Evolutionary conservation across 2,888 invertebrate species (phyloP), one percentile per base, ranked within the genome.

Genomic region (Mycalesis mineus): DNA sequence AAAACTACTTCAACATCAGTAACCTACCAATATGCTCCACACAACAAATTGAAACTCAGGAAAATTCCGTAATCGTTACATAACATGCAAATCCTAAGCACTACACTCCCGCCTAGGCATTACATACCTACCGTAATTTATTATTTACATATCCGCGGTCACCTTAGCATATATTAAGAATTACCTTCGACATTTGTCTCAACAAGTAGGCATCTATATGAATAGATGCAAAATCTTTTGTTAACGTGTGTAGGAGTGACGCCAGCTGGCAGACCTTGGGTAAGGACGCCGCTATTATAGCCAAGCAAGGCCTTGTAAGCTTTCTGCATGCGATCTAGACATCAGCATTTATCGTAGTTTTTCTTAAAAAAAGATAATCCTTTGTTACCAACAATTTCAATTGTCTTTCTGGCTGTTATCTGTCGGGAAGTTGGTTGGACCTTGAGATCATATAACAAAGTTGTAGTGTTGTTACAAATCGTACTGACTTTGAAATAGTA

Each of bases 281-380:
- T 77, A 78, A 84, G 85, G 85, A 83, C 84, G 80, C 74, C 75
- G 75, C 81, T 85, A 83, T 84, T 84, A 85, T 80, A 84, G 77
- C 82, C 78, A 77, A 71, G 77, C 83, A 75, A 81, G 84, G 81
- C 79, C 82, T 84, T 78, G 77, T 72, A 69, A 77, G 75, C 75
- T 78, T 79, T 82, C 76, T 82, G 82, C 77, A 75, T 80, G 74
- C 78, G 71, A 77, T 72, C 57, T 48, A 48, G 31, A 55, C 37
- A 42, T 22, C 15, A 56, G 49, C 22, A 56, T 17, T 37, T 45
- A 57, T 44, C 42, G 22, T 44, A 33, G 22, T 22, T 22, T 22
- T 22, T 2, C 22, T 4, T 22, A 22, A 22, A 22, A 22, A 22
- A 4, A 22, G n/a, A n/a, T n/a, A n/a, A n/a, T n/a, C n/a, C n/a